Evolutionary conservation across 2,888 invertebrate species (phyloP), one percentile per base, ranked within the genome.

Genomic region (Mythimna vitellina): DNA sequence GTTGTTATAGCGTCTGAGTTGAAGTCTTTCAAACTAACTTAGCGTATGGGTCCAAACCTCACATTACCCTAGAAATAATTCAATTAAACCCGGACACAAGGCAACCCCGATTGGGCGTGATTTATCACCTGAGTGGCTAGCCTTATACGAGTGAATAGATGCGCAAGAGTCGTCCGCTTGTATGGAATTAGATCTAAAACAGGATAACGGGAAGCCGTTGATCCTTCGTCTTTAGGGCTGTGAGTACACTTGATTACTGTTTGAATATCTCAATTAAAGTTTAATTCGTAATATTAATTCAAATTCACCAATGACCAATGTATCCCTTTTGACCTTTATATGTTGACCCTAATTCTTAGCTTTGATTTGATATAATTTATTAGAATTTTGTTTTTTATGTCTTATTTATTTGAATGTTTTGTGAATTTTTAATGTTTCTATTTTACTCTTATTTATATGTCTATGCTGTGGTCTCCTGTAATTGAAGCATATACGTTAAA

Each of bases 141-240:
- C 83, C 80, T 74, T 80, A 80, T 80, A 74, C 42, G 80, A 80
- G 66, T 80, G 80, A 74, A 80, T 80, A 80, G 80, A 80, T 80
- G 81, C 83, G 86, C 78, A 64, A 65, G 76, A 76, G 85, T 74
- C 73, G 66, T 65, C 63, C 66, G 86, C 81, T 79, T 76, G 85
- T 83, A 76, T 82, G 89, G 88, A 87, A 88, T 90, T 84, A 89
- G 90, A 91, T 91, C 89, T 85, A 82, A 89, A 87, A 85, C 86
- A 78, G 89, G 90, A 91, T 91, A 91, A 84, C 84, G 81, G 82
- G 70, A 75, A 85, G 87, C 85, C 86, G 85, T 86, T 88, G 89
- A 87, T 88, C 87, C 85, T 89, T 71, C 63, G 73, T 58, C 35
- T 58, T 54, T 65, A 71, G 73, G 80, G 82, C 17, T 74, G 80